Evolutionary conservation across 2,797 vertebrate species (phyloP).

Genomic region (Anniella stebbinsi): DNA sequence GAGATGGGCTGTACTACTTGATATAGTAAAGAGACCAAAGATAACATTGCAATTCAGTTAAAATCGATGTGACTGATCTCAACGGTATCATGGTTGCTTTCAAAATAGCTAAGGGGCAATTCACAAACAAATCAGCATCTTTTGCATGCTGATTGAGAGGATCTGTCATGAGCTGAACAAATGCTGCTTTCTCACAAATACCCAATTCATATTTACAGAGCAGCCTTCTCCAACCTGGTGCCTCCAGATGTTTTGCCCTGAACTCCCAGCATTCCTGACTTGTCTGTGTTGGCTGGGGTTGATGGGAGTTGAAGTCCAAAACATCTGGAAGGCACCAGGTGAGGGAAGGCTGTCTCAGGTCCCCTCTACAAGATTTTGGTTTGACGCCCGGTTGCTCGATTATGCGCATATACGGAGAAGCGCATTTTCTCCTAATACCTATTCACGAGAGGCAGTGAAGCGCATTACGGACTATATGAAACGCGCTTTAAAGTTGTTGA

Average conservation of each 20-base stretch:
- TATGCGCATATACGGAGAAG: too few relatives aligned
- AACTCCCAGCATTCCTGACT: too few relatives aligned
- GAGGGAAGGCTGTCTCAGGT: background rate
- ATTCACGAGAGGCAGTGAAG: too few relatives aligned
- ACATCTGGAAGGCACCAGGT: background rate
- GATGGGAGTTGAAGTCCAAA: too few relatives aligned
- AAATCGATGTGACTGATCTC: background rate
- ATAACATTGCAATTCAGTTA: slow-evolving; percentile 5
- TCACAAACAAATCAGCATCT: background rate
- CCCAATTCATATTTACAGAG: background rate
- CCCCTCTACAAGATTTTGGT: too few relatives aligned
- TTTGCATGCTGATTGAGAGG: background rate
- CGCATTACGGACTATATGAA: too few relatives aligned
- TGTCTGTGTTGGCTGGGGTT: too few relatives aligned
- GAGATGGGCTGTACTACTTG: background rate
- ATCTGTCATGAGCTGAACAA: background rate
- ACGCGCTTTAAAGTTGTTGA: too few relatives aligned
- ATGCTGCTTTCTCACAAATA: background rate
- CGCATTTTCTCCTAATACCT: too few relatives aligned
- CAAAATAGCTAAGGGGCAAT: background rate
- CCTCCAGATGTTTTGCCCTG: too few relatives aligned
- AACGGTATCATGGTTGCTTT: background rate
- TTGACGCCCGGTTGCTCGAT: too few relatives aligned
- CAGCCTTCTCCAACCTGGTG: too few relatives aligned
- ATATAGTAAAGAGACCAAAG: background rate